Conservation (phyloP, 2,888 invertebrate species). For the Boloria selene region DNA sequence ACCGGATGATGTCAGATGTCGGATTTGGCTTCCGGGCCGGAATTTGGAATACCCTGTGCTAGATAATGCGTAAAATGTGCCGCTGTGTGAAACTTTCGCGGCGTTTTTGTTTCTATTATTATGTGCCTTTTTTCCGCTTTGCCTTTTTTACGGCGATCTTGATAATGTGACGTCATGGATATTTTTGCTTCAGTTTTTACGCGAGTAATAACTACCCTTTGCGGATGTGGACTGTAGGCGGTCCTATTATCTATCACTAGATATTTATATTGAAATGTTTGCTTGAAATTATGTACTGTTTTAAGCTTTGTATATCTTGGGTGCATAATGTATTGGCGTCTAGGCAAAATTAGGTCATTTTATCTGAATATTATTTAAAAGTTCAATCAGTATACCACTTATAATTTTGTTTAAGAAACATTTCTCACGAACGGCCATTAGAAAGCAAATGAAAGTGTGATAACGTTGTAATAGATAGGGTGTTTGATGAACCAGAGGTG, state of each 20-base stretch:
- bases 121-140: constrained; percentile 53
- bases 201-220: constrained; percentile 41
- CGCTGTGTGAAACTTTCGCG: constrained; percentile 57
- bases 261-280: constrained; percentile 39
- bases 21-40: constrained; percentile 20
- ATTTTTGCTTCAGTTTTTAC: constrained; percentile 43
- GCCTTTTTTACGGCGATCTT: constrained; percentile 54
- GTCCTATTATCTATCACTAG: constrained; percentile 39
- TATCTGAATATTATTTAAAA: constrained; percentile 1
- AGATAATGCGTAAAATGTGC: constrained; percentile 59
- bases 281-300: constrained; percentile 1
- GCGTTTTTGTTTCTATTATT: constrained; percentile 61
- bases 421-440: neutral
- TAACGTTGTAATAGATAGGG: constrained; percentile 19
- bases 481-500: constrained; percentile 20
- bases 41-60: constrained; percentile 39
- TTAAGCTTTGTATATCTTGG: neutral
- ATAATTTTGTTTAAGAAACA: neutral
- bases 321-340: neutral
- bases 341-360: constrained; percentile 1
- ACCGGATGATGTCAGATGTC: constrained; percentile 15
- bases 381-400: neutral
- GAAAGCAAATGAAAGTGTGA: constrained; percentile 23
- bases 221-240: constrained; percentile 38
- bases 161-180: constrained; percentile 47